Evolutionary conservation across 2,797 vertebrate species (phyloP).

Genomic region (Hozukius guyotensis): DNA sequence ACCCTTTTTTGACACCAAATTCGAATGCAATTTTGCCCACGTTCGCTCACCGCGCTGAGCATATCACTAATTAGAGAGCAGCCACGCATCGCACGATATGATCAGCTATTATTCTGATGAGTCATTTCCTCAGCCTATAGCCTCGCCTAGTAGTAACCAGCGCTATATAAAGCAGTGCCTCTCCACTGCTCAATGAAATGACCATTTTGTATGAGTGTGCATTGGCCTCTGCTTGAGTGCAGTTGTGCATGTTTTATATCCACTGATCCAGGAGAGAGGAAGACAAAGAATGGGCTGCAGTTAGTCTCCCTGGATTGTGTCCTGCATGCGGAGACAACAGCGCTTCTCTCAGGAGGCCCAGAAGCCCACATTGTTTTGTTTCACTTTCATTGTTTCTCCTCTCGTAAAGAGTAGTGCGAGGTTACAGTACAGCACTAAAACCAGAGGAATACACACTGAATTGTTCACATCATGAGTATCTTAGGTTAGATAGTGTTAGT

Average conservation of each 20-base stretch:
- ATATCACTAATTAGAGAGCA: slow-evolving; percentile 48
- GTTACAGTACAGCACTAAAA: not conserved
- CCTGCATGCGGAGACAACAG: slow-evolving; percentile 48
- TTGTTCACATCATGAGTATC: not conserved
- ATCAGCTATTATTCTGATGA: slow-evolving; percentile 52
- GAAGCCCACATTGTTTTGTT: slow-evolving; percentile 17
- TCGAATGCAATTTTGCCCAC: slow-evolving; percentile 54
- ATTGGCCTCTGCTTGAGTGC: slow-evolving; percentile 60
- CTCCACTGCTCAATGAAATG: slow-evolving; percentile 43
- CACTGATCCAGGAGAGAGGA: slow-evolving; percentile 47
- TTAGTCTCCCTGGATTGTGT: slow-evolving; percentile 46
- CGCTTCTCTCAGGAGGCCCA: slow-evolving; percentile 16
- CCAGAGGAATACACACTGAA: not conserved
- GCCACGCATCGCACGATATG: slow-evolving; percentile 34
- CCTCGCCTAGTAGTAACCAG: slow-evolving; percentile 38
- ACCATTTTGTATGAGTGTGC: slow-evolving; percentile 49
- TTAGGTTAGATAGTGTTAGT: not conserved
- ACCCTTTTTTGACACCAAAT: slow-evolving; percentile 5
- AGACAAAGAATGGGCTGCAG: slow-evolving; percentile 35
- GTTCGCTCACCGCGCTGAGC: slow-evolving; percentile 40
- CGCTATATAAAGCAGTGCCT: slow-evolving; percentile 40
- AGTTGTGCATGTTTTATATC: slow-evolving; percentile 63
- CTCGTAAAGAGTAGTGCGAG: not conserved
- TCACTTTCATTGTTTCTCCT: not conserved
- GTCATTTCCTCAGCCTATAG: slow-evolving; percentile 58